Evolutionary conservation across 2,113 vertebrate species (phyloP), one percentile per base, ranked within the genome.

Genomic region (Rutilus rutilus): DNA sequence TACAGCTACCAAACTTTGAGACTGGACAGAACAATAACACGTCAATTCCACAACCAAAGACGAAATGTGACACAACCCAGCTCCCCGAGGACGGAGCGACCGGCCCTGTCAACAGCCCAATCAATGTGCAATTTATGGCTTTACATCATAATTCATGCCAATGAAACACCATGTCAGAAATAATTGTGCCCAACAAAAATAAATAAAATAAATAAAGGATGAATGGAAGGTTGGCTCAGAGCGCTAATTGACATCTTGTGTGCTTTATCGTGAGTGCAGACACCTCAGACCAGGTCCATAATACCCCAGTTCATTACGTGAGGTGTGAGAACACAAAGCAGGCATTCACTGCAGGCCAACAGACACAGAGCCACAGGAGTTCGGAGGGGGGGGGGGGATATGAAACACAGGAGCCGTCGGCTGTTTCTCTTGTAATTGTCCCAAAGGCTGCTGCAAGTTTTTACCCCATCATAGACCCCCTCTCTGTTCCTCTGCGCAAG

Each of bases 291-390:
- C 45, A 54, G 73, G 54, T 12, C 59, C 39, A 52, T 65, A 67
- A 86, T 83, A 86, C 85, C 74, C 60, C 84, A 57, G 64, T 90
- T 87, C 75, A 82, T 90, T 88, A 88, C 86, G 75, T 80, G 87
- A 88, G 87, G 79, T 87, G 86, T 83, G 59, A 36, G 87, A 84
- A 87, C 85, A 90, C 87, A 88, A 87, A 85, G 89, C 78, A 82
- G 75, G 54, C 85, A 85, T 90, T 90, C 85, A 90, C 83, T 54
- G 27, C 69, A 36, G 83, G 89, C 87, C 87, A 90, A 71, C 83
- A 75, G 73, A 82, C 85, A 75, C 85, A 88, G 82, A 80, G 78
- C 79, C 27, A 42, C 54, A 83, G 88, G 89, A 85, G 64, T 87
- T 88, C 83, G 90, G 45, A n/a, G 59, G 57, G 52, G 74, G 71